A percentile compares a stretch with the other conserved stretches of the same genome.
phyloP scores from a whole-genome alignment of 2,888 invertebrate genomes.

The Caenorhabditis sp. region DNA sequence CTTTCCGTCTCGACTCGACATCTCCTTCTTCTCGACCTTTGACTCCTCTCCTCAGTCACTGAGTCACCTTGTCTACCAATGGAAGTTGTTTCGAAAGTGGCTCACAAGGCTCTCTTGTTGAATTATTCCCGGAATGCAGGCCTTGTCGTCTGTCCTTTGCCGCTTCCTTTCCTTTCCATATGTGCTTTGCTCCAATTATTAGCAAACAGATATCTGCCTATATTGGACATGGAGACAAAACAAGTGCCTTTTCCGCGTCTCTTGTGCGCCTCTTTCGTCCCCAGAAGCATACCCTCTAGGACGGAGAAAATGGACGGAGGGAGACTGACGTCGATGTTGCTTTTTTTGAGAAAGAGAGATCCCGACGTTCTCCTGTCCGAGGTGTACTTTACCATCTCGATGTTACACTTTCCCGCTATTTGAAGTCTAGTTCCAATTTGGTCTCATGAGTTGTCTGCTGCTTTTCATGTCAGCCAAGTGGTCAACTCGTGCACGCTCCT shows the following conservation, averaged over 20 bases:
- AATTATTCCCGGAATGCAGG: slow-evolving; percentile 1
- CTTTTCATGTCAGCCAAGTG: no score
- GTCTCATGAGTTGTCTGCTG: no score
- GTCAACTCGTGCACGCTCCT: no score
- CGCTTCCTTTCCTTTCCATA: not conserved
- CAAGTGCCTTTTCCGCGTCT: slow-evolving; percentile 10
- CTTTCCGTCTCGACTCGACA: not conserved
- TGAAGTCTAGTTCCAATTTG: no score
- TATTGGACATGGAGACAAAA: slow-evolving; percentile 11
- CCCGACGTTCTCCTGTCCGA: not conserved
- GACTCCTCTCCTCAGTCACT: not conserved
- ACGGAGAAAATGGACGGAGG: not conserved
- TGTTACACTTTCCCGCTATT: no score
- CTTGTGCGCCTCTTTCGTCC: not conserved
- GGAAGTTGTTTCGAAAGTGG: slow-evolving; percentile 1
- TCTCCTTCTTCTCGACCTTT: not conserved
- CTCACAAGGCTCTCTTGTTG: not conserved
- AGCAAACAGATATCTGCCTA: slow-evolving; percentile 31
- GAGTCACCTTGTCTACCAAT: slow-evolving; percentile 4
- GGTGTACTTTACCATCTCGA: not conserved
- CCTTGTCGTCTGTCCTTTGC: not conserved
- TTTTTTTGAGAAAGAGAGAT: not conserved
- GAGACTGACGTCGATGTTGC: not conserved
- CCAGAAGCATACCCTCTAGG: slow-evolving; percentile 5
- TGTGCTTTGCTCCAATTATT: slow-evolving; percentile 43